phyloP scores from a whole-genome alignment of 2,888 invertebrate species.

The Chalcosyrphus nemorum region DNA sequence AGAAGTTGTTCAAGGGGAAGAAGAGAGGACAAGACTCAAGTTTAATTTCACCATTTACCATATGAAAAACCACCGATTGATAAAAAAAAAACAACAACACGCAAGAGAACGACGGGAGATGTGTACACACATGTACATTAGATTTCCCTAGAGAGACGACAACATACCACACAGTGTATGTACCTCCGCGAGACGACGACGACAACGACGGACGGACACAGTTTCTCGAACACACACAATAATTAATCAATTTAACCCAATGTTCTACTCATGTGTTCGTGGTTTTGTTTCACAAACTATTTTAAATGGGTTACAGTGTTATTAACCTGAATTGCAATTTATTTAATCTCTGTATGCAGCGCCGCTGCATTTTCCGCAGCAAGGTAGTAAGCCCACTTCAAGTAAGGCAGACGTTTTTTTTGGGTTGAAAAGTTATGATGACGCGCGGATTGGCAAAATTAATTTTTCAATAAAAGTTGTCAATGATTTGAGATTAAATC shows the following conservation, averaged over 20 bases:
- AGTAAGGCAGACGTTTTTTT: not conserved
- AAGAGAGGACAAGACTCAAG: not conserved
- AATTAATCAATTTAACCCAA: conserved; percentile 72
- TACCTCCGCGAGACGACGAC: conserved; percentile 21
- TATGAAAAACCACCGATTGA: conserved; percentile 24
- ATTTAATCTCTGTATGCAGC: conserved; percentile 56
- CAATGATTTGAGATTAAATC: not conserved
- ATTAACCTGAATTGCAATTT: conserved; percentile 68
- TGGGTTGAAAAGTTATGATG: not conserved
- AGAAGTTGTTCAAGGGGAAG: too few species aligned
- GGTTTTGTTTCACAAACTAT: conserved; percentile 55
- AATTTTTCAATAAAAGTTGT: conserved; percentile 6
- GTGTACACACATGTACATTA: conserved; percentile 21
- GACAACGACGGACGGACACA: conserved; percentile 19
- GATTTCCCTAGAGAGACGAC: conserved; percentile 17
- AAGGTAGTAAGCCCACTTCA: conserved; percentile 18
- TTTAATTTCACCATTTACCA: conserved; percentile 16
- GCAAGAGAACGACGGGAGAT: not conserved
- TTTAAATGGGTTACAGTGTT: conserved; percentile 68
- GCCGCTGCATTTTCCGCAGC: conserved; percentile 46
- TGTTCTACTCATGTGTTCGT: conserved; percentile 43
- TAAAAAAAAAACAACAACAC: too few species aligned
- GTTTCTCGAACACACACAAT: conserved; percentile 62
- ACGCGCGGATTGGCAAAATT: not conserved
- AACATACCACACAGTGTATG: not conserved